Evolutionary conservation across 1,140 invertebrate genomes (phyloP), one percentile per base, ranked within the genome.

Genomic region (Harpegnathos saltator): DNA sequence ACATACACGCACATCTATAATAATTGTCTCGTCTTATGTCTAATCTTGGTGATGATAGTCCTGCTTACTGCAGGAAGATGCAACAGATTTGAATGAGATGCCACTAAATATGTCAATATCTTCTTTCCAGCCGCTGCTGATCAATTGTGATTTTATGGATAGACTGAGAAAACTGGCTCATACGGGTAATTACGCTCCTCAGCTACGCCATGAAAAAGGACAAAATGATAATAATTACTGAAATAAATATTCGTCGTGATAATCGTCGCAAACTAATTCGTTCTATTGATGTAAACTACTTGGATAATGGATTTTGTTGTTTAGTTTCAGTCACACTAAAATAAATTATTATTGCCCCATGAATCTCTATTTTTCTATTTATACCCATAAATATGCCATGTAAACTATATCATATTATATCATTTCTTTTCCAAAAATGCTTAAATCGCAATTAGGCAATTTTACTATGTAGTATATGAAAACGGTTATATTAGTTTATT

Each of bases 161-260:
- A 80, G 59, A 19, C 22, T 58, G 33, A 80, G 14, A 0, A 80
- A 71, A 17, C 14, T 69, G 12, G 5, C 17, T 69, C 65, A 58
- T n/a, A 15, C 33, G 54, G 65, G 50, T 19, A 71, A 80, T 80
- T 69, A 80, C 9, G 52, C 1, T 3, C 24, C 44, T 44, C 75
- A 58, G 3, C 22, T 78, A 26, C 33, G 29, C 17, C 62, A 3
- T 12, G 62, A 58, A 5, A 80, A 71, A 24, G 52, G 33, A 56
- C 63, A 4, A 22, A 78, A 78, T n/a, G 65, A 59, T 5, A 52
- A 29, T 38, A 69, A 26, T 69, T 80, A 59, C 65, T 80, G n/a
- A 80, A 78, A 54, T 3, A 22, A 14, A 69, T 0, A 7, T 11
- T 69, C 22, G 48, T 17, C 11, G 12, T 29, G 19, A 68, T 26